phyloP scores from a whole-genome alignment of 2,113 vertebrate species.

The Siphamia tubifer region DNA sequence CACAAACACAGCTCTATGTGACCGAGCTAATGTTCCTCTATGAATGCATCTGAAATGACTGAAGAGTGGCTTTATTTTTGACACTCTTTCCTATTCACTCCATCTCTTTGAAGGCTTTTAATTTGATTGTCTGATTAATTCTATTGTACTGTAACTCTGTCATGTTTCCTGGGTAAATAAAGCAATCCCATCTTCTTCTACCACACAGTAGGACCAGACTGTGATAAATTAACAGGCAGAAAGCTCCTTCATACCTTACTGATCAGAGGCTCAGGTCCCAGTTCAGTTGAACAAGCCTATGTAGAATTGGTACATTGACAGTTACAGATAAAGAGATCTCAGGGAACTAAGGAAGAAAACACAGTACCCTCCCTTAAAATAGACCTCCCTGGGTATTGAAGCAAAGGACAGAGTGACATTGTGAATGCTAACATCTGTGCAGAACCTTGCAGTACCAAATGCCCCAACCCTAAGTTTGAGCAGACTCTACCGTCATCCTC shows the following conservation, averaged over 20 bases:
- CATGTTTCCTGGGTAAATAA: not conserved
- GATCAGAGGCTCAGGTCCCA: conserved; percentile 40
- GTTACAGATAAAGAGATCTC: conserved; percentile 69
- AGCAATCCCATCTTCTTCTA: not conserved
- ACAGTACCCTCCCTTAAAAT: conserved; percentile 70
- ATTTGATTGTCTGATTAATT: not conserved
- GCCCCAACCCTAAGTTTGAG: conserved; percentile 79
- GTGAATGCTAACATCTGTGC: conserved; percentile 83
- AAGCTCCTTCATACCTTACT: conserved; percentile 54
- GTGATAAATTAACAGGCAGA: conserved; percentile 35
- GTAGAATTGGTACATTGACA: conserved; percentile 63
- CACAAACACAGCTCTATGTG: conserved; percentile 51
- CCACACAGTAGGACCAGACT: not conserved
- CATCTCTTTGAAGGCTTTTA: conserved; percentile 10
- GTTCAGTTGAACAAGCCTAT: conserved; percentile 43
- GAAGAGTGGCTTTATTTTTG: conserved; percentile 9
- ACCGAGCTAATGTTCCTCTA: conserved; percentile 40
- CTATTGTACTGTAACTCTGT: not conserved
- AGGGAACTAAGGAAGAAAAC: conserved; percentile 71
- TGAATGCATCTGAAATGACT: conserved; percentile 2
- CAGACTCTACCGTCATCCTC: conserved; percentile 82
- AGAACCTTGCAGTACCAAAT: conserved; percentile 78
- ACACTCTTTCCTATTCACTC: conserved; percentile 2
- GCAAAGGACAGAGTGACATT: conserved; percentile 85
- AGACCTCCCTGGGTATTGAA: conserved; percentile 72